phyloP scores from a whole-genome alignment of 1,140 invertebrate genomes.

The Drosophila ficusphila region DNA sequence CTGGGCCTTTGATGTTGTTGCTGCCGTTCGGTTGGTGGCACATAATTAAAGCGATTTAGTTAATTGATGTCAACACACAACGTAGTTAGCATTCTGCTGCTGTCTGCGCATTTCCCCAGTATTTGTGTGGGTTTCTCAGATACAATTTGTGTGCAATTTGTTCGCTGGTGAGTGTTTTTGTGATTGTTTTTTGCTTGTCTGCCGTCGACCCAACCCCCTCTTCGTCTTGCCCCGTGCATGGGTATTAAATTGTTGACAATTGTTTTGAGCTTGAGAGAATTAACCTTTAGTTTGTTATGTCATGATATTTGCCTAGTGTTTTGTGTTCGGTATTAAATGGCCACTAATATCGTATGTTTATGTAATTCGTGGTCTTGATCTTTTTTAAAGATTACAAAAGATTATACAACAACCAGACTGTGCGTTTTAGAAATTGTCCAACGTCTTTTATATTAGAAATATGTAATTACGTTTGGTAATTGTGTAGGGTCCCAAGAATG shows the following conservation, averaged over 20 bases:
- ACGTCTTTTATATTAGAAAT: constrained; percentile 3
- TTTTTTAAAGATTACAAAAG: not conserved
- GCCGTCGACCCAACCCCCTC: not conserved
- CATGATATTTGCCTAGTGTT: constrained; percentile 46
- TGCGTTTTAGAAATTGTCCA: not conserved
- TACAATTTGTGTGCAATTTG: constrained; percentile 65
- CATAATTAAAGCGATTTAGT: constrained; percentile 73
- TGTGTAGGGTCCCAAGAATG: not conserved
- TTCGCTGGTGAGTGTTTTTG: constrained; percentile 48
- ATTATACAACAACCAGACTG: not conserved
- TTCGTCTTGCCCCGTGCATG: not conserved
- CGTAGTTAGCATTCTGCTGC: constrained; percentile 56
- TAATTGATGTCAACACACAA: constrained; percentile 71
- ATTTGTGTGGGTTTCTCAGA: constrained; percentile 12
- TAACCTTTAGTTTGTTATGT: constrained; percentile 78
- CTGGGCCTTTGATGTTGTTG: constrained; percentile 21
- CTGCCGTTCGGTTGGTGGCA: constrained; percentile 24
- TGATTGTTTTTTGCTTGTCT: constrained; percentile 26
- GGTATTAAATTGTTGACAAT: constrained; percentile 79
- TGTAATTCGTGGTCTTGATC: constrained; percentile 10
- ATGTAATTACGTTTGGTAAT: constrained; percentile 2
- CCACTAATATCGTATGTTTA: constrained; percentile 27
- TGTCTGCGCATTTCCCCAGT: constrained; percentile 41
- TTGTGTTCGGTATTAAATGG: constrained; percentile 26
- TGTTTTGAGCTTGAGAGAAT: constrained; percentile 80